Evolutionary conservation across 2,888 invertebrate species (phyloP).

Genomic region (Megaustenia siamemsis): DNA sequence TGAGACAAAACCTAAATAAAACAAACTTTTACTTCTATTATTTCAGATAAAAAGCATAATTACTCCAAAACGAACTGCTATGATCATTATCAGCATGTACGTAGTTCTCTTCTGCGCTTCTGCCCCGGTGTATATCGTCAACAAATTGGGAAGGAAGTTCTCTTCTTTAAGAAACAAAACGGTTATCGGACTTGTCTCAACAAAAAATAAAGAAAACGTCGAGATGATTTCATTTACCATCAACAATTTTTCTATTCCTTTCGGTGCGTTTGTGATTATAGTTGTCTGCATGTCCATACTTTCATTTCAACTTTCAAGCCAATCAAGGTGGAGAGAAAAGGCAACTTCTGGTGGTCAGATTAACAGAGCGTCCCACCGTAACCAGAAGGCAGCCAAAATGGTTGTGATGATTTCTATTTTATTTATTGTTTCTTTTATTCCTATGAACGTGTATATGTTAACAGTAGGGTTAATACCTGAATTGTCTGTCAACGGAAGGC

Average conservation of each 20-base stretch:
- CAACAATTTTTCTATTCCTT: neutral
- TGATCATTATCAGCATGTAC: no score
- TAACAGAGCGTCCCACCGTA: neutral
- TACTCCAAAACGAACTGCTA: no score
- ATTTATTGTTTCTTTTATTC: neutral
- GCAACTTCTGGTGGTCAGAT: neutral
- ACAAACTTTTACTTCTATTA: no score
- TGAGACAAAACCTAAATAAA: no score
- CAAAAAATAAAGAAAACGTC: neutral
- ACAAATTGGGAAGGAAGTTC: neutral
- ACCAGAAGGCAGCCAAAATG: slow-evolving; percentile 1
- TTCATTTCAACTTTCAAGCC: neutral
- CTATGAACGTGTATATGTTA: neutral
- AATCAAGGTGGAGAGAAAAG: neutral
- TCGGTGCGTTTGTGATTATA: neutral
- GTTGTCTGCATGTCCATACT: neutral
- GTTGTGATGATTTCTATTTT: neutral
- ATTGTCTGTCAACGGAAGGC: neutral
- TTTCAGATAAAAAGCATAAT: no score
- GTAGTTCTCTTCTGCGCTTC: no score
- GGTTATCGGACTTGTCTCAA: neutral
- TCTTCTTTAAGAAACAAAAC: neutral
- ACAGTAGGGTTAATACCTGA: neutral
- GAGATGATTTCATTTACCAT: neutral
- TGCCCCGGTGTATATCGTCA: no score